Conservation (phyloP, 2,797 vertebrate species). For the Synaphobranchus kaupii region DNA sequence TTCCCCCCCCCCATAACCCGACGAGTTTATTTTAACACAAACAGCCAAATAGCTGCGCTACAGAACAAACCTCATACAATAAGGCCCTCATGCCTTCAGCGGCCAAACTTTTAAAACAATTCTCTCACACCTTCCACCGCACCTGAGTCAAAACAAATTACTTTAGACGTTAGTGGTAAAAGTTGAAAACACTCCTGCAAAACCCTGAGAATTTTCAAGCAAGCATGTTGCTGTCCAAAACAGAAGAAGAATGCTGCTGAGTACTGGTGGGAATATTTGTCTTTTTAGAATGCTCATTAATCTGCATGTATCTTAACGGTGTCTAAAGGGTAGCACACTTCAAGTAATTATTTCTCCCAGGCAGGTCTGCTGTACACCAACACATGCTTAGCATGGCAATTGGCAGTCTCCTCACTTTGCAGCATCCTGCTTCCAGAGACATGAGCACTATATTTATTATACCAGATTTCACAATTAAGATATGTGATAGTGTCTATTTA, state of each 20-base stretch:
- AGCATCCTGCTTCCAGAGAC: no score
- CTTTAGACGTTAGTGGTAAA: neutral
- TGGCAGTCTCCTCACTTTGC: neutral
- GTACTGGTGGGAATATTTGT: no score
- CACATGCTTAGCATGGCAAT: no score
- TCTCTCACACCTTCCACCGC: neutral
- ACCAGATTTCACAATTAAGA: no score
- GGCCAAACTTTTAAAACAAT: neutral
- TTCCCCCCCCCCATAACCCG: conserved; percentile 49
- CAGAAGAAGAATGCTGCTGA: neutral
- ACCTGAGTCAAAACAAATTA: neutral
- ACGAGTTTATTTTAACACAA: conserved; percentile 41
- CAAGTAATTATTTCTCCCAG: neutral
- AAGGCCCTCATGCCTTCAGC: neutral
- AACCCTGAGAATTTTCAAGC: neutral
- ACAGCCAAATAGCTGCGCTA: conserved; percentile 26
- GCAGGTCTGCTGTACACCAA: neutral
- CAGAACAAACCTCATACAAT: neutral
- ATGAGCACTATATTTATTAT: no score
- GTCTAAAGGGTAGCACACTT: no score
- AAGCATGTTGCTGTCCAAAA: neutral
- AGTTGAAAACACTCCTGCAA: neutral
- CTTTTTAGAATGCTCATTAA: no score
- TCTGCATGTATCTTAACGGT: no score
- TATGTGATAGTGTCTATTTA: no score